Evolutionary conservation across 2,113 vertebrate species (phyloP).

Genomic region (Halcyon malimbica): DNA sequence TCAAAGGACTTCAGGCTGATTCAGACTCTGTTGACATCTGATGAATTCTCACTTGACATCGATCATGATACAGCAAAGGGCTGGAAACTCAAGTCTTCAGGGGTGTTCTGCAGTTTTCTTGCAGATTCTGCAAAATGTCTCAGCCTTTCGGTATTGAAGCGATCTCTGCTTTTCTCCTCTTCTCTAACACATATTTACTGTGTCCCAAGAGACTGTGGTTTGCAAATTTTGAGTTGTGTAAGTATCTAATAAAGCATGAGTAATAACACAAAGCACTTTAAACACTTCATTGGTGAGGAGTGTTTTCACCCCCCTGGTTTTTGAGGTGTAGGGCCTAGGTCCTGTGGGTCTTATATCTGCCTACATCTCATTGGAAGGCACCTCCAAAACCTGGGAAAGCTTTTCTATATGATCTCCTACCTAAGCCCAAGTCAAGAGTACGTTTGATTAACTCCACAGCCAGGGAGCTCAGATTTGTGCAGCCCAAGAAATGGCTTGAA

Average conservation of each 20-base stretch:
- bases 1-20: background rate
- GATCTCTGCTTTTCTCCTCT: background rate
- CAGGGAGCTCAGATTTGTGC: background rate
- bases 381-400: background rate
- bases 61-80: background rate
- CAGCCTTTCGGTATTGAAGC: background rate
- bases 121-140: background rate
- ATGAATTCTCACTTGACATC: background rate
- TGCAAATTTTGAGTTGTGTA: background rate
- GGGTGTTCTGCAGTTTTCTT: background rate
- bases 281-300: background rate
- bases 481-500: background rate
- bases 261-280: background rate
- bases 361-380: background rate
- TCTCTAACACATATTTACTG: background rate
- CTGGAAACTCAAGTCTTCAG: background rate
- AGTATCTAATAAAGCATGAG: background rate
- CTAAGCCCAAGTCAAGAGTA: too few relatives aligned
- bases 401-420: background rate
- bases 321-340: background rate
- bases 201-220: background rate
- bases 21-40: background rate
- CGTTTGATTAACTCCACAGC: background rate
- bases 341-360: background rate
- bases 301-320: background rate